Evolutionary conservation across 2,113 vertebrate species (phyloP).

Genomic region (Poicephalus meyeri): DNA sequence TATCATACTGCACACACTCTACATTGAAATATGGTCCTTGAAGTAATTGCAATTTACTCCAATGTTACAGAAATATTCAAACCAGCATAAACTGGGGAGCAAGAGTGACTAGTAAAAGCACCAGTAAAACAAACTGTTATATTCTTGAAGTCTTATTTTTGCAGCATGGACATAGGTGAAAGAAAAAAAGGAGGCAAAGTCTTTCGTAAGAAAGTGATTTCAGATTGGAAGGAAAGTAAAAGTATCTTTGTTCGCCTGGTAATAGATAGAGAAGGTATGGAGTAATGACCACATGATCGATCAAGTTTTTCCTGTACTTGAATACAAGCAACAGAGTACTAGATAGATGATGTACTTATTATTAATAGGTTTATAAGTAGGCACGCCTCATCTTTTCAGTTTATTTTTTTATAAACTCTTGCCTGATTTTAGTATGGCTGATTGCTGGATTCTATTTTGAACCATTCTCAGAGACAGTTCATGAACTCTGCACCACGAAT

Average conservation of each 20-base stretch:
- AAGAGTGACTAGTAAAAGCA: not conserved
- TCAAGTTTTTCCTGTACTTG: not conserved
- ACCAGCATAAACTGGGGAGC: not conserved
- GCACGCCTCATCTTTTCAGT: not conserved
- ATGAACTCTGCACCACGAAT: not conserved
- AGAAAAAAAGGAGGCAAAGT: not conserved
- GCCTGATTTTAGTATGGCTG: fast-evolving
- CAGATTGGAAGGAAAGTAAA: not conserved
- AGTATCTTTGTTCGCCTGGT: not conserved
- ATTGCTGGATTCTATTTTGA: not conserved
- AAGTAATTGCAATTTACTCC: not conserved
- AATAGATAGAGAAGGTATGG: not conserved
- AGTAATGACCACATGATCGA: not conserved
- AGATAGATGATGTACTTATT: not conserved
- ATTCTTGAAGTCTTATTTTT: not conserved
- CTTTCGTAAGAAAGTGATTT: not conserved
- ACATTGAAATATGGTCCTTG: not conserved
- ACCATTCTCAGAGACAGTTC: not conserved
- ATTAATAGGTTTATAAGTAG: not conserved
- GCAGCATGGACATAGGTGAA: not conserved
- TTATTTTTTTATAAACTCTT: not conserved
- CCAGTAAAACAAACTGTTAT: not conserved
- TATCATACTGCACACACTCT: not conserved
- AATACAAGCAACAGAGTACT: not conserved
- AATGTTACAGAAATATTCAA: not conserved